Conservation (phyloP, 2,888 invertebrate genomes). For the Lissocephala sabroskyi region DNA sequence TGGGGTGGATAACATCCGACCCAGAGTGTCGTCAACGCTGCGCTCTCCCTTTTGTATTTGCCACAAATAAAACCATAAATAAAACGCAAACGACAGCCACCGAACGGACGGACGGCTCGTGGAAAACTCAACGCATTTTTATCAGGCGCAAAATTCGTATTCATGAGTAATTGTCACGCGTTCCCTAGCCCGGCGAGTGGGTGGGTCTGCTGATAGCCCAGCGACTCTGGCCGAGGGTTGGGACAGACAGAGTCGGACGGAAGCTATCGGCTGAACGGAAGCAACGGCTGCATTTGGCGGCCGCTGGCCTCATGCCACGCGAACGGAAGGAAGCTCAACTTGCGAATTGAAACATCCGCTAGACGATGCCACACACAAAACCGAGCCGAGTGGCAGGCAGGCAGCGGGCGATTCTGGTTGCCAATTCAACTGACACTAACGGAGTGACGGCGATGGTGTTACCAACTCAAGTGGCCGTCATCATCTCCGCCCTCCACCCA, state of each 20-base stretch:
- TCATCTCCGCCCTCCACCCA: too few species aligned
- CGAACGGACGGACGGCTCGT: slow-evolving; percentile 1
- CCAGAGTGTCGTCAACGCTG: too few species aligned
- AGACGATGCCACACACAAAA: slow-evolving; percentile 30
- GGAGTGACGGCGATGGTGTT: background rate
- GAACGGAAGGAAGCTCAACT: slow-evolving; percentile 63
- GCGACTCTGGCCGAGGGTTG: background rate
- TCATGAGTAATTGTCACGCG: slow-evolving; percentile 65
- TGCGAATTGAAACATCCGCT: slow-evolving; percentile 64
- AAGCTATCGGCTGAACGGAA: slow-evolving; percentile 60
- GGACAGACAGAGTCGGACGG: slow-evolving; percentile 32
- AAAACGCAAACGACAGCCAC: slow-evolving; percentile 50
- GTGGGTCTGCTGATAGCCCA: background rate
- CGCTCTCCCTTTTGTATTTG: slow-evolving; percentile 47
- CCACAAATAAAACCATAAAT: slow-evolving; percentile 64
- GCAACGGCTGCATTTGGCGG: slow-evolving; percentile 48
- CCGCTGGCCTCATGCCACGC: slow-evolving; percentile 48
- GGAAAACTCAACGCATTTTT: slow-evolving; percentile 20
- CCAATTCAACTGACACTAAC: background rate
- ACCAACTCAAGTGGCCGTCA: background rate
- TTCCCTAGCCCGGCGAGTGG: slow-evolving; percentile 4
- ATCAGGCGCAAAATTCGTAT: slow-evolving; percentile 64
- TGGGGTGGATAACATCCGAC: too few species aligned
- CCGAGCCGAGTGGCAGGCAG: background rate
- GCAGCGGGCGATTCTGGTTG: background rate